Evolutionary conservation across 2,797 vertebrate species (phyloP).

Genomic region (Pseudomugil tenellus): DNA sequence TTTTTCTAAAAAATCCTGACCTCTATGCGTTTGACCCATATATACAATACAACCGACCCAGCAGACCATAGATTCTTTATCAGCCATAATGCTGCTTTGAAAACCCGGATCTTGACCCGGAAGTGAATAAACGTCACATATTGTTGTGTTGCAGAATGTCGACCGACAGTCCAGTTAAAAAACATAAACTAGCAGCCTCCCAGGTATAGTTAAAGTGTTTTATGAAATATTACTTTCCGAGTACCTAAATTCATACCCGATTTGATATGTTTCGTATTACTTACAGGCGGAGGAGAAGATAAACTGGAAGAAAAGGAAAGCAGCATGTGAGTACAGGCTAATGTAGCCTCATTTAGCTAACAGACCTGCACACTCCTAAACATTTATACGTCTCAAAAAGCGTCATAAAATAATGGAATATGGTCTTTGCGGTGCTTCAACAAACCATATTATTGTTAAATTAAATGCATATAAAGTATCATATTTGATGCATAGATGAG

Average conservation of each 20-base stretch:
- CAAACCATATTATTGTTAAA: too few relatives aligned
- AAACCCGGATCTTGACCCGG: slow-evolving; percentile 44
- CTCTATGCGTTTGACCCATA: too few relatives aligned
- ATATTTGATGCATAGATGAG: too few relatives aligned
- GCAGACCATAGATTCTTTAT: too few relatives aligned
- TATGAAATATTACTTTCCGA: fast-evolving
- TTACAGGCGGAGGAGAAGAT: slow-evolving; percentile 66
- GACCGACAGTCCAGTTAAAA: slow-evolving; percentile 40
- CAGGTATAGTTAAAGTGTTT: slow-evolving; percentile 43
- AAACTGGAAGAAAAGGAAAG: slow-evolving; percentile 82
- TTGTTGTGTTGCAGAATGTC: slow-evolving; percentile 69
- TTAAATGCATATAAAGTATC: too few relatives aligned
- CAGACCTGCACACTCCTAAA: background rate
- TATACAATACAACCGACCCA: too few relatives aligned
- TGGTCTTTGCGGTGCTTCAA: too few relatives aligned
- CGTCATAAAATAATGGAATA: too few relatives aligned
- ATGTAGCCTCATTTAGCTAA: slow-evolving; percentile 18
- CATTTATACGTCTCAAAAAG: background rate
- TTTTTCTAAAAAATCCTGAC: too few relatives aligned
- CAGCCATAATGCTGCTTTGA: slow-evolving; percentile 38
- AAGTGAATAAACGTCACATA: slow-evolving; percentile 60
- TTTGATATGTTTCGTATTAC: background rate
- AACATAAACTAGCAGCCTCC: slow-evolving; percentile 23
- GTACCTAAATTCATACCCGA: fast-evolving
- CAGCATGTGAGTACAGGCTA: slow-evolving; percentile 74